Base-by-base conservation (phyloP, 1,140 invertebrate species). In the Drosophila arawakana region DNA sequence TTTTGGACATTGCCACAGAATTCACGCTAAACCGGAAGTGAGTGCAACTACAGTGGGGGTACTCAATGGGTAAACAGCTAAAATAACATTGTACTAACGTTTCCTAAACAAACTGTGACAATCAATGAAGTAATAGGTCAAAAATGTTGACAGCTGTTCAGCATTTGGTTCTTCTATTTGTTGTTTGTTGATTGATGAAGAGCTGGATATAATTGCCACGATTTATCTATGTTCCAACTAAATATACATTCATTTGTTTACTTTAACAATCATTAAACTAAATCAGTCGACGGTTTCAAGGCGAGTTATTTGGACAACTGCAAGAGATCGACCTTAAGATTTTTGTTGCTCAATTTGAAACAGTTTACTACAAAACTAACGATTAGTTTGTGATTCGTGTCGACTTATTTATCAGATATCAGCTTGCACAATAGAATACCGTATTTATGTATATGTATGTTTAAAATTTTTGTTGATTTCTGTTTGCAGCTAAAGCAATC, bases 21-120 rank as follows among this genome's bases (percentile, higher is more conserved):
- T 54, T 63, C 46, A 43, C 11, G 37, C 10, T 58, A 8, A 67
- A 61, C 41, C 57, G 71, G 71, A 73, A 73, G 18, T 57, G 37
- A 35, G 52, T 30, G 54, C 25, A 8, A 13, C 7, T 11, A 21
- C 13, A 10, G 10, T 49, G 44, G 18, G 15, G 15, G 37, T 15
- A 41, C 11, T 7, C 55, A 2, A 30, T 58, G 35, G 55, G 39
- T 73, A 49, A 50, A 34, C 63, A 73, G 47, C 47, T 68, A 61
- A 68, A 55, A 54, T 15, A 69, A 74, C 60, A 54, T 44, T 39
- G 46, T 13, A 18, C 39, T 44, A 73, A 37, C 41, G 52, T 60
- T 77, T 67, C 75, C 75, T 63, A 65, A 63, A 69, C 25, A 77
- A 68, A 77, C 71, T 58, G 47, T 73, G 71, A 73, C 71, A 73